Conservation (phyloP, 2,797 vertebrate species). For the Dendrocincla fuliginosa region DNA sequence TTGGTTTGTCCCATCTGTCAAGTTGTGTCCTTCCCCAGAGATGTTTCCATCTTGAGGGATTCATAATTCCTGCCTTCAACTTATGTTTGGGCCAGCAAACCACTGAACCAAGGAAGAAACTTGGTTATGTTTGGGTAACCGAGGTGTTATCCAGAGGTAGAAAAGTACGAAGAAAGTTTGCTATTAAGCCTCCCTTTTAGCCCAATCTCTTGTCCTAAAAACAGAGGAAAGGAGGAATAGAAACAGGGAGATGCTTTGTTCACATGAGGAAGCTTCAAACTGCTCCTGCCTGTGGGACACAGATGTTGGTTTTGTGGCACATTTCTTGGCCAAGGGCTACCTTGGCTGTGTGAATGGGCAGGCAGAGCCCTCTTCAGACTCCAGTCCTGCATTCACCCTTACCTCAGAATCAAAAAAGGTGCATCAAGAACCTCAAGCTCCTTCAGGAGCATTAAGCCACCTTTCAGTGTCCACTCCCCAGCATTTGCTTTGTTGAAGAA, state of each 20-base stretch:
- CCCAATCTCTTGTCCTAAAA: neutral
- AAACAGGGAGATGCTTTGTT: neutral
- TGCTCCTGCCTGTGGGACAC: neutral
- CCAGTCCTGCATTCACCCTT: neutral
- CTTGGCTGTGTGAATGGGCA: neutral
- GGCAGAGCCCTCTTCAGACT: neutral
- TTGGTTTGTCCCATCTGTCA: neutral
- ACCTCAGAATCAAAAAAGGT: neutral
- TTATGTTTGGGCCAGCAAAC: neutral
- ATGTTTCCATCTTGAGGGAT: neutral
- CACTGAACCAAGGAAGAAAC: neutral
- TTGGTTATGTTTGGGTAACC: fast-evolving
- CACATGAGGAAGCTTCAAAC: neutral
- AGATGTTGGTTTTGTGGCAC: neutral
- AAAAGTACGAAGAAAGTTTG: neutral
- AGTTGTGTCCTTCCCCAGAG: neutral
- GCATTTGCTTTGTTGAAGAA: neutral
- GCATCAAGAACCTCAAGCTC: neutral
- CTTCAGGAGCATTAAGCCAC: neutral
- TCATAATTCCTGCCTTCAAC: neutral
- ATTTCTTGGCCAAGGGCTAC: neutral
- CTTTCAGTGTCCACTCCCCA: neutral
- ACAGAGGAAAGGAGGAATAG: neutral
- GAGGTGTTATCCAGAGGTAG: neutral
- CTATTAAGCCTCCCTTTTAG: neutral